Base-by-base conservation (phyloP, 2,113 vertebrate genomes). In the Lethenteron camtschaticum region DNA sequence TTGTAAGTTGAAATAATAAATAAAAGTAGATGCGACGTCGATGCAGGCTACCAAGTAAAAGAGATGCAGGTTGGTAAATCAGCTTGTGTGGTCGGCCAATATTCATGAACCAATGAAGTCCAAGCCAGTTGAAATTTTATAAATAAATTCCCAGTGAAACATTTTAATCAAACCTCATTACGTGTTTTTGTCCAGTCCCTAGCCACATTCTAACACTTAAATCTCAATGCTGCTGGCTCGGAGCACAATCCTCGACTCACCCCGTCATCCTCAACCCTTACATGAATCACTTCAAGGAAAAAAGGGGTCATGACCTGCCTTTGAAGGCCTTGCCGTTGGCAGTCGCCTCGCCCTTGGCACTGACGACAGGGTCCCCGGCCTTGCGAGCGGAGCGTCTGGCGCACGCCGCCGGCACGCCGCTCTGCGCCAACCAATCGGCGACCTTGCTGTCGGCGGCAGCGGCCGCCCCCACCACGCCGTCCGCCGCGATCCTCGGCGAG, bases 391-490 rank as follows among this genome's bases (percentile, higher is more conserved):
- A 41, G 41, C 41, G 41, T 41, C 41, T 41, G 41, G 63, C 24
- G 10, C 10, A 66, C 63, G 63, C 24, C 9, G 63, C n/a, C 10
- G 63, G n/a, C 73, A 91, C 90, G 77, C 92, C 90, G 74, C 96
- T 99, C 76, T 99, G 94, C 18, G 92, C 91, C 71, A 99, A 82
- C 94, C 94, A 99, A 76, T 99, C 92, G 5, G 92, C 92, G 24
- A 99, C 94, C 82, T 96, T 99, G 80, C 85, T 95, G 75, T 99
- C 90, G 0, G 90, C 88, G 91, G 90, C 83, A 95, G 89, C 84
- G 96, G 95, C 88, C 90, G 0, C 86, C 87, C 72, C 87, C 90
- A 0, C 86, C 86, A 72, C 96, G 92, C 74, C 96, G 85, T 2
- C 85, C 90, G n/a, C 82, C 86, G 70, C 96, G 78, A 75, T 96